Evolutionary conservation across 2,888 invertebrate genomes (phyloP), one percentile per base, ranked within the genome.

Genomic region (Argyresthia albistria): DNA sequence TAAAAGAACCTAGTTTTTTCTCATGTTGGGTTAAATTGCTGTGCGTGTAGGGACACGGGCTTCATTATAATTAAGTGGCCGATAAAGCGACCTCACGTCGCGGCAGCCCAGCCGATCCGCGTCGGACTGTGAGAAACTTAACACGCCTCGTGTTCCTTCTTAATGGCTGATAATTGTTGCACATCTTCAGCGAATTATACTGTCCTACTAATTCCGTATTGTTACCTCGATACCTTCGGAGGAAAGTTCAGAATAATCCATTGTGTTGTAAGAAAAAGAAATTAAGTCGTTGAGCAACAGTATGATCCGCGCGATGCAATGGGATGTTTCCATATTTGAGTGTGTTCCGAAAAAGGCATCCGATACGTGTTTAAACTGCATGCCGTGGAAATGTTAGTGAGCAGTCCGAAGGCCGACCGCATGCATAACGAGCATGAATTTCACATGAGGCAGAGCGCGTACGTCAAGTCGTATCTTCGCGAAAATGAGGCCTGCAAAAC

Each of bases 401-500:
- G 14, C 10, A 47, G 42, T n/a, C 46, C 47, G 45, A 53, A 50
- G 48, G 46, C 49, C 46, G 42, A 52, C 56, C 67, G 65, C 68
- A 67, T 69, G 64, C 68, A 65, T 66, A 61, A 56, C 64, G 62
- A 71, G 25, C 71, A 70, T 71, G 66, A 70, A 69, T 75, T 76
- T 73, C 58, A 66, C 66, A 61, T 65, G 63, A 65, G 64, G 67
- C 64, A 63, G 59, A 58, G 55, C 58, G 50, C 16, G 60, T 60
- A 58, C 62, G 66, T 66, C 64, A 64, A 69, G 68, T 25, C 63
- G 67, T 73, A 72, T 69, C 69, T 65, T 67, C 60, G 69, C 68
- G 76, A 74, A 82, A 83, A 80, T 76, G 73, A 75, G 72, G 63
- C 67, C 58, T 67, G 70, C 69, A 69, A 76, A 80, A 81, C 76